Base-by-base conservation (phyloP, 2,113 vertebrate genomes). In the Ammodytes dubius region DNA sequence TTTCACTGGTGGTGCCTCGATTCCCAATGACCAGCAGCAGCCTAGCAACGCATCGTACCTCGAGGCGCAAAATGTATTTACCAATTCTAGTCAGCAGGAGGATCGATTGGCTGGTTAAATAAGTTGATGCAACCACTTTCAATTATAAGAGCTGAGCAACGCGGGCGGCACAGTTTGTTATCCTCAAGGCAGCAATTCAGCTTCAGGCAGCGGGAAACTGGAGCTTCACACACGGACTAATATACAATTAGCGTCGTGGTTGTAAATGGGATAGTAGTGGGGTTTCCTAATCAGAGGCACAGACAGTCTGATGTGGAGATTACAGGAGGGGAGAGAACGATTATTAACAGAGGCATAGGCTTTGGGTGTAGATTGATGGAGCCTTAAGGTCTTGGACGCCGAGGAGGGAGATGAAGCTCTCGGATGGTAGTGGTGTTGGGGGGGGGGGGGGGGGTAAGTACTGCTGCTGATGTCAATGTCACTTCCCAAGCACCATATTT, bases 401-500 rank as follows among this genome's bases (percentile, higher is more conserved):
- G 27, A 69, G 71, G 42, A 81, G 4, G 39, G 79, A 11, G 49
- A 67, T 9, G 53, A 57, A 63, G 9, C 27, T 72, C 60, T 68
- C 2, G 59, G 52, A 42, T 59, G 60, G 52, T 27, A 27, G 58
- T 75, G 64, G 60, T 52, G n/a, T 42, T 40, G 39, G 63, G 45
- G 49, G n/a, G 37, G 14, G 39, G 17, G 49, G 50, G 3, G 27
- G 17, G 58, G 80, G 9, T 84, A 89, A 88, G 69, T 79, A 43
- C 82, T 87, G 86, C 70, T 8, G 79, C 86, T 90, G 89, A 91
- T 92, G 89, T 91, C 77, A 89, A 91, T 92, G 89, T 91, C 77
- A 89, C 84, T 91, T 93, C 89, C 89, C 91, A 88, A 86, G 40
- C 74, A 80, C 85, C 86, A 85, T 85, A 90, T 88, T 82, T 90